These are phyloP conservation scores for Noctua comes DNA, from an alignment of 2,888 invertebrate species.

Conservation along the genomic window DNA sequence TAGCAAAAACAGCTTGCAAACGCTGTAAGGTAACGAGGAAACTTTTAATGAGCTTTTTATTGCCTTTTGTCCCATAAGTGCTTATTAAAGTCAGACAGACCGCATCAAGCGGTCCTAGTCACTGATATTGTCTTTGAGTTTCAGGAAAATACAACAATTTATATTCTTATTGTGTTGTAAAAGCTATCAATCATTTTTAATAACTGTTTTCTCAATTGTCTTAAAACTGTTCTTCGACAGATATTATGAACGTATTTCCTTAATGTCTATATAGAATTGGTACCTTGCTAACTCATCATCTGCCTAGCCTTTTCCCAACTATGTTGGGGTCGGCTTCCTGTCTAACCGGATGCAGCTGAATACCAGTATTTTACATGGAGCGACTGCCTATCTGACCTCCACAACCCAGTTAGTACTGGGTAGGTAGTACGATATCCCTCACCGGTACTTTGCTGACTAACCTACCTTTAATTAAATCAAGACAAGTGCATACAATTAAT, in stretches of 20 bases:
- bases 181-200: neutral
- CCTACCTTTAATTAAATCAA: neutral
- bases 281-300: neutral
- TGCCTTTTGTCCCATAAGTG: conserved; percentile 39
- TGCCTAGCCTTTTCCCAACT: no score
- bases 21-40: conserved; percentile 9
- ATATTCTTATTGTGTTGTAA: neutral
- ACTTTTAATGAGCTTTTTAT: conserved; percentile 48
- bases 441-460: neutral
- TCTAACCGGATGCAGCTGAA: no score
- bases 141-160: neutral
- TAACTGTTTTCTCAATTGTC: neutral
- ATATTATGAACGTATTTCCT: neutral
- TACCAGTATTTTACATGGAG: no score
- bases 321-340: no score
- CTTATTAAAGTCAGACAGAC: conserved; percentile 25
- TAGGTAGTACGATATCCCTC: no score
- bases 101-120: neutral
- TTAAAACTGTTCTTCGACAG: neutral
- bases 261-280: neutral
- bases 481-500: no score
- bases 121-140: neutral
- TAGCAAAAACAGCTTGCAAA: conserved; percentile 29
- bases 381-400: no score
- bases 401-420: no score